A percentile compares a stretch with the other conserved stretches of the same genome.
Evolutionary conservation across 2,113 vertebrate genomes (phyloP).

Genomic region (Neodon shergylaensis): DNA sequence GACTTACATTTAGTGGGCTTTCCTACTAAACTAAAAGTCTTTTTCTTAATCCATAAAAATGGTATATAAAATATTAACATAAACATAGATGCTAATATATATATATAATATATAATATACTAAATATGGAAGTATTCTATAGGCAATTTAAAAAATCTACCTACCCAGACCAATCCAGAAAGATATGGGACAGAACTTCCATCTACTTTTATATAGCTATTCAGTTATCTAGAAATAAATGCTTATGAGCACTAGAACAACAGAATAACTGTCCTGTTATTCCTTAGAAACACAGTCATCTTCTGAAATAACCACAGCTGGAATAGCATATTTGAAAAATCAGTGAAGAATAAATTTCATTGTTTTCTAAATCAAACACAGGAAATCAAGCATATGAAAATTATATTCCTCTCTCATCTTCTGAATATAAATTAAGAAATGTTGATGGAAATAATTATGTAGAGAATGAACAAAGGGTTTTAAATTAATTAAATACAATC

Average conservation of each 20-base stretch:
- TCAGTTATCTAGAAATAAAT: not conserved
- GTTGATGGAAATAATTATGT: conserved; percentile 77
- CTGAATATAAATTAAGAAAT: conserved; percentile 76
- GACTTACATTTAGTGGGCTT: not conserved
- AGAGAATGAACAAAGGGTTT: conserved; percentile 71
- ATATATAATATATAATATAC: no score
- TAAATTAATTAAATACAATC: conserved; percentile 79
- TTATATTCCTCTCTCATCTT: conserved; percentile 53
- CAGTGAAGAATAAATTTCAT: conserved; percentile 65
- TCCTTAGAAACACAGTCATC: not conserved
- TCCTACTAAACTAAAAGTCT: not conserved
- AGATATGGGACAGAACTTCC: not conserved
- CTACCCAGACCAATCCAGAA: not conserved
- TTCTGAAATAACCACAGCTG: conserved; percentile 41
- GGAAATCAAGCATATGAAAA: conserved; percentile 75
- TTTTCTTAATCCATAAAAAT: not conserved
- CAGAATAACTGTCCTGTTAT: not conserved
- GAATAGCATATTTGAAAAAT: conserved; percentile 57
- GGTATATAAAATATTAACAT: not conserved
- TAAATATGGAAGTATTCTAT: not conserved
- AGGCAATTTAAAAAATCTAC: not conserved
- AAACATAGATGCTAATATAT: not conserved
- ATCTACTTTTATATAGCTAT: not conserved
- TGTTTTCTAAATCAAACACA: conserved; percentile 73
- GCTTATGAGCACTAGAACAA: not conserved